Conservation (phyloP, 92 coral and sea anemone genomes). For the Micromussa lordhowensis region DNA sequence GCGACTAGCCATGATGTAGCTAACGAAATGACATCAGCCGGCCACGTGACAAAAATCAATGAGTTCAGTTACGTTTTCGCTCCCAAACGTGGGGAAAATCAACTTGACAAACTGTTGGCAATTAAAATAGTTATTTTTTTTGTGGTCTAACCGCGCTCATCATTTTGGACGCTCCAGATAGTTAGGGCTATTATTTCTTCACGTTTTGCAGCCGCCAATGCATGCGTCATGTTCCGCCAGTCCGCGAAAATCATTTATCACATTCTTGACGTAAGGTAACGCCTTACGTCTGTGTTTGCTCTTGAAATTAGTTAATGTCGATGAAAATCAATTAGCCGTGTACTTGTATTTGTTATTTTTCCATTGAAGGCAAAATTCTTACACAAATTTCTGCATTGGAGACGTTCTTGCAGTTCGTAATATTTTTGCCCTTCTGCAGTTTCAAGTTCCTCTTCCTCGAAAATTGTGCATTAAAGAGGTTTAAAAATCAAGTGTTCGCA, state of each 20-base stretch:
- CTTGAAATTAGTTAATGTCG: background rate
- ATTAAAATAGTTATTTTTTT: slow-evolving; percentile 7
- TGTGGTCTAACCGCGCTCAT: slow-evolving; percentile 10
- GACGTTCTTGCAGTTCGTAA: background rate
- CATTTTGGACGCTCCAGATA: background rate
- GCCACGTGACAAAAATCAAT: background rate
- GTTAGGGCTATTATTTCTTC: background rate
- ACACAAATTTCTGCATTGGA: background rate
- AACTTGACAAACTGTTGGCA: background rate
- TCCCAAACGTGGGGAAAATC: background rate
- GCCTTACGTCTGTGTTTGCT: background rate
- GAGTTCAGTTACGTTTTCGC: background rate
- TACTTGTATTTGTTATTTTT: background rate
- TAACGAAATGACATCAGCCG: background rate
- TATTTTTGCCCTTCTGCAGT: background rate
- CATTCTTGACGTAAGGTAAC: background rate
- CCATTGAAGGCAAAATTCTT: background rate
- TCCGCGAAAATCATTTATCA: slow-evolving; percentile 1
- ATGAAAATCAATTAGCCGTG: background rate
- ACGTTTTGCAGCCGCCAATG: background rate
- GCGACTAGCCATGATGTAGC: background rate
- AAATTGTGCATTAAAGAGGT: too few species aligned
- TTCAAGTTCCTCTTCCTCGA: too few species aligned
- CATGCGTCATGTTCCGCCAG: background rate
- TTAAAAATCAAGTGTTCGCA: too few species aligned